Evolutionary conservation across 2,888 invertebrate species (phyloP).

Genomic region (Smittia sp.): DNA sequence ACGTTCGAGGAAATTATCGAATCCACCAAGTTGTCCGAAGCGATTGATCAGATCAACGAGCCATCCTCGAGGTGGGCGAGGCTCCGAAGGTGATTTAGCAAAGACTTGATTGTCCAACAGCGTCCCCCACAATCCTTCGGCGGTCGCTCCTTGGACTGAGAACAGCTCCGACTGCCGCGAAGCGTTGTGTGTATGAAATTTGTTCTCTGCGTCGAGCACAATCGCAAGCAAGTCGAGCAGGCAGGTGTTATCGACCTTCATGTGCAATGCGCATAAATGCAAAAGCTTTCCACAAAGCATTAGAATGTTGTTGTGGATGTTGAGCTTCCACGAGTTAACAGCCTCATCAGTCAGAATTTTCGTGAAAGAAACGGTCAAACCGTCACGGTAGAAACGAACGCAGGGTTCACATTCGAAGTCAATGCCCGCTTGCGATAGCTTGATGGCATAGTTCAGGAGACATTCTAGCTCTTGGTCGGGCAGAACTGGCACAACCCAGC

Average conservation of each 20-base stretch:
- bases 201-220: constrained; percentile 92
- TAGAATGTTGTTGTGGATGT: constrained; percentile 93
- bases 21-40: constrained; percentile 89
- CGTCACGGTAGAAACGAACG: constrained; percentile 92
- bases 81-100: constrained; percentile 66
- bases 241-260: constrained; percentile 86
- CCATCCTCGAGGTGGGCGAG: constrained; percentile 88
- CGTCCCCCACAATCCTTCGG: constrained; percentile 55
- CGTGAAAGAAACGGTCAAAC: constrained; percentile 89
- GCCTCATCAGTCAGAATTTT: constrained; percentile 97
- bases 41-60: constrained; percentile 92
- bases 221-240: constrained; percentile 88
- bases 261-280: constrained; percentile 87
- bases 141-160: constrained; percentile 43
- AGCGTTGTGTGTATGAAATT: constrained; percentile 63
- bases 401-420: constrained; percentile 87
- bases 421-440: constrained; percentile 79
- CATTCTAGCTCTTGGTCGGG: constrained; percentile 95
- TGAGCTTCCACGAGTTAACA: constrained; percentile 95
- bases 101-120: constrained; percentile 67
- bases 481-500: constrained; percentile 96
- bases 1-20: constrained; percentile 77
- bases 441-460: constrained; percentile 83
- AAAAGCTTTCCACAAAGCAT: constrained; percentile 90
- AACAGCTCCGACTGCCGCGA: constrained; percentile 49